phyloP scores from a whole-genome alignment of 2,888 invertebrate species.

The Melieria omissa region DNA sequence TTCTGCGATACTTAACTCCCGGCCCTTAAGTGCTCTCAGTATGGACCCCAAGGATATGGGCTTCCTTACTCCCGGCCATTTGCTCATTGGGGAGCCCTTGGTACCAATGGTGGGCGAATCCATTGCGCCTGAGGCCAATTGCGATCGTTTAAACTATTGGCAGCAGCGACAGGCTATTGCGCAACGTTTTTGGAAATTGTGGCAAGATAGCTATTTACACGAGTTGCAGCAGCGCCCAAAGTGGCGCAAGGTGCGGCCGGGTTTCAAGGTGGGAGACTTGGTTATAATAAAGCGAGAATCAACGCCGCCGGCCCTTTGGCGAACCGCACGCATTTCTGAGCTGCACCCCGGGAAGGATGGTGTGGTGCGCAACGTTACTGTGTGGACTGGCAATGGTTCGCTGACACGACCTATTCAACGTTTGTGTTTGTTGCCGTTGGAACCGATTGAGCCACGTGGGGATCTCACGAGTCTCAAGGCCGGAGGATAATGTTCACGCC shows the following conservation, averaged over 20 bases:
- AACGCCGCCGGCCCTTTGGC: conserved; percentile 25
- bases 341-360: conserved; percentile 18
- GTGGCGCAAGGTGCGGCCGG: conserved; percentile 33
- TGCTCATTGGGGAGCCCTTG: too few relatives aligned
- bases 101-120: too few relatives aligned
- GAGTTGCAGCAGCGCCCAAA: conserved; percentile 38
- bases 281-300: conserved; percentile 24
- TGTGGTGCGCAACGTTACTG: conserved; percentile 20
- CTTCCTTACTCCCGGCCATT: too few relatives aligned
- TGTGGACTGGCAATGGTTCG: conserved; percentile 19
- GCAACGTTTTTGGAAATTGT: conserved; percentile 41
- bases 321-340: conserved; percentile 21
- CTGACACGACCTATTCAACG: conserved; percentile 15
- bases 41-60: too few relatives aligned
- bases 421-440: conserved; percentile 17
- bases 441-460: conserved; percentile 24
- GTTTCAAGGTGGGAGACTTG: conserved; percentile 35
- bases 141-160: too few relatives aligned
- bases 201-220: conserved; percentile 35
- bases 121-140: too few relatives aligned
- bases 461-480: conserved; percentile 22
- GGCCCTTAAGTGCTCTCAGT: too few relatives aligned
- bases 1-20: too few relatives aligned
- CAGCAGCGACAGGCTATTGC: too few relatives aligned
- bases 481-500: conserved; percentile 16